phyloP scores from a whole-genome alignment of 2,888 invertebrate species.

The Epistrophe grossulariae region DNA sequence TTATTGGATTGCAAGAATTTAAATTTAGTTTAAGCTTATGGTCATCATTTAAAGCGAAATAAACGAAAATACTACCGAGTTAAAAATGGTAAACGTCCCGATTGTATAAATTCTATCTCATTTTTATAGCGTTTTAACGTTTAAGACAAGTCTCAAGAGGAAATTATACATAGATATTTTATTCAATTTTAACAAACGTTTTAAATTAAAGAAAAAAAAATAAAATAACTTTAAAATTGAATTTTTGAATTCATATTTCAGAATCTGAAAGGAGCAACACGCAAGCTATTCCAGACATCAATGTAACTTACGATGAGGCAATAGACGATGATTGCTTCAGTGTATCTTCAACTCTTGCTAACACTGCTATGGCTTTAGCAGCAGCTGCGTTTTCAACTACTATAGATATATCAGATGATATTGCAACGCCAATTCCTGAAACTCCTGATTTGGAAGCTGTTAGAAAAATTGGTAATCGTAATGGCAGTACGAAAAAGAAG shows the following conservation, averaged over 20 bases:
- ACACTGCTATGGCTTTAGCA: slow-evolving; percentile 60
- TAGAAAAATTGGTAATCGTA: slow-evolving; percentile 59
- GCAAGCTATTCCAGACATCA: slow-evolving; percentile 81
- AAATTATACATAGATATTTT: too few relatives aligned
- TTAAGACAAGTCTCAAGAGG: too few relatives aligned
- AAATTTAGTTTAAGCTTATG: too few relatives aligned
- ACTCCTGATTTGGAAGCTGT: slow-evolving; percentile 61
- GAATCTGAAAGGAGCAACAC: slow-evolving; percentile 77
- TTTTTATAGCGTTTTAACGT: too few relatives aligned
- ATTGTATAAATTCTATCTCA: too few relatives aligned
- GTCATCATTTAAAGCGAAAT: too few relatives aligned
- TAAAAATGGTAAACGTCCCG: too few relatives aligned
- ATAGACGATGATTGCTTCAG: slow-evolving; percentile 73
- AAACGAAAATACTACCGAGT: too few relatives aligned
- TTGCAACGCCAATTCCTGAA: slow-evolving; percentile 79
- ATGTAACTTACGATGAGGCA: slow-evolving; percentile 81
- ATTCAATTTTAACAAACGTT: neutral
- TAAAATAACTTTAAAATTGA: neutral
- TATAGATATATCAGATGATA: slow-evolving; percentile 78
- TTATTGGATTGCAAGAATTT: too few relatives aligned
- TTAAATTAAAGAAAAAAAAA: neutral
- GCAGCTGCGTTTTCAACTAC: slow-evolving; percentile 77
- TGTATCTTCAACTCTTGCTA: slow-evolving; percentile 60
- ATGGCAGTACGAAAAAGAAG: slow-evolving; percentile 80
- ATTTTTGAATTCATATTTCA: slow-evolving; percentile 60